A percentile compares a stretch with the other conserved stretches of the same genome.
These are phyloP conservation scores for Brienomyrus longianalis DNA, from an alignment of 2,113 vertebrate species.

Conservation along the genomic window DNA sequence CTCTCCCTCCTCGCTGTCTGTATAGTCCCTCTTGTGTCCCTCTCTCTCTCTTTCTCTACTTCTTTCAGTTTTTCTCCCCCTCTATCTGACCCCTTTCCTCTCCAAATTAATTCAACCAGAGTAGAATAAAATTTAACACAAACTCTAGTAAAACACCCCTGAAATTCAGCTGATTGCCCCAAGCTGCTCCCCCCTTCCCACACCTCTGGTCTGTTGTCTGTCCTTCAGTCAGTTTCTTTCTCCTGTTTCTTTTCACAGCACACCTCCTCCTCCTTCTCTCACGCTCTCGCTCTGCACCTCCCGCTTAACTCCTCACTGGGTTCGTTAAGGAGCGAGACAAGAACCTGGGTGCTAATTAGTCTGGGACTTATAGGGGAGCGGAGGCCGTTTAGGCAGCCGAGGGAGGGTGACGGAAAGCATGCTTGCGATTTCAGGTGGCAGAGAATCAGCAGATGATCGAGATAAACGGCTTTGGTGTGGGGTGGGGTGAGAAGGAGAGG, in stretches of 20 bases:
- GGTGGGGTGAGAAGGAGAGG: neutral
- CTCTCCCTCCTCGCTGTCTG: slow-evolving; percentile 17
- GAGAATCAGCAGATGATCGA: slow-evolving; percentile 4
- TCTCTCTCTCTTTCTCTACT: neutral
- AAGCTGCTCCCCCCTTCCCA: neutral
- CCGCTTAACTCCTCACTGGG: slow-evolving; percentile 28
- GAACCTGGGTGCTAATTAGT: slow-evolving; percentile 46
- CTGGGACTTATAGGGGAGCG: slow-evolving; percentile 35
- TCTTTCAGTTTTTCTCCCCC: neutral
- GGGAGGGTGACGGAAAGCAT: slow-evolving; percentile 10
- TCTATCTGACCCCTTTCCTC: neutral
- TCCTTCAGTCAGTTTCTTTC: neutral
- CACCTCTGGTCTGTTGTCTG: neutral
- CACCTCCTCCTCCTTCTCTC: neutral
- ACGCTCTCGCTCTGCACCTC: slow-evolving; percentile 14
- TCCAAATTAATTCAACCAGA: neutral
- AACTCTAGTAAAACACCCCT: neutral
- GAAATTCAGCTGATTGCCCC: neutral
- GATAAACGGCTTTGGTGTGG: neutral
- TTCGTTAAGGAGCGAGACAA: slow-evolving; percentile 36
- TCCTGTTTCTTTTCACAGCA: neutral
- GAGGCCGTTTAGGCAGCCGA: slow-evolving; percentile 26
- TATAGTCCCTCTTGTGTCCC: neutral
- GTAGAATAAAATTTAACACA: neutral
- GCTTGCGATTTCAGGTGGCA: neutral